These are phyloP conservation scores for Psittacara wagleri DNA, from an alignment of 2,113 vertebrate species.

Conservation along the genomic window DNA sequence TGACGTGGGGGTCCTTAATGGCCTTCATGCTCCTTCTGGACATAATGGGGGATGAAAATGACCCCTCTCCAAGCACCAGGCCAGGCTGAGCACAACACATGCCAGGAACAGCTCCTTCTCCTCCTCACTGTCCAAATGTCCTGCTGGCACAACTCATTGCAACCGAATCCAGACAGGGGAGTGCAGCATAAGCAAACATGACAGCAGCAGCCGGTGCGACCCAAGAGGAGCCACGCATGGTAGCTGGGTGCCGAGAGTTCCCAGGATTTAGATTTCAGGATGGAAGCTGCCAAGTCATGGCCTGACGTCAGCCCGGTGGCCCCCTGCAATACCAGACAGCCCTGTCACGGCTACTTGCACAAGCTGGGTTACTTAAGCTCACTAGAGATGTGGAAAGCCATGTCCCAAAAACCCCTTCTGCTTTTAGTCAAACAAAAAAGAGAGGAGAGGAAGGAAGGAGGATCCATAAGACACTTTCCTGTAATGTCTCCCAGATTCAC, in stretches of 20 bases:
- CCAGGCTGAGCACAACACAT: background rate
- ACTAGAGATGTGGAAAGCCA: fast-evolving
- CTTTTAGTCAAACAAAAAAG: background rate
- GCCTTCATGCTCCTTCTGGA: background rate
- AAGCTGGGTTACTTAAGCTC: background rate
- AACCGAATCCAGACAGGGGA: fast-evolving
- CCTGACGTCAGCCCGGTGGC: background rate
- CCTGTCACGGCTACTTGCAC: background rate
- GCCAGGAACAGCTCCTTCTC: background rate
- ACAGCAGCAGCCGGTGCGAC: background rate
- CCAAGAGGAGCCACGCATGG: background rate
- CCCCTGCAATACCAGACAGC: background rate
- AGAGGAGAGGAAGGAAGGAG: background rate
- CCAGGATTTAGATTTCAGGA: background rate
- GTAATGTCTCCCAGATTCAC: background rate
- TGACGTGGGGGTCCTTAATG: background rate
- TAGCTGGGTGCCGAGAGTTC: background rate
- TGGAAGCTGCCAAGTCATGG: background rate
- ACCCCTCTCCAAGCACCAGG: background rate
- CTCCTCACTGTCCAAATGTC: background rate
- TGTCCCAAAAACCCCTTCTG: background rate
- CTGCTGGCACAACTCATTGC: background rate
- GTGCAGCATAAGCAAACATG: background rate
- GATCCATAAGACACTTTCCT: background rate
- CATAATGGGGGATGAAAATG: background rate